Base-by-base conservation (phyloP, 2,113 vertebrate species). In the Pampusana beccarii region DNA sequence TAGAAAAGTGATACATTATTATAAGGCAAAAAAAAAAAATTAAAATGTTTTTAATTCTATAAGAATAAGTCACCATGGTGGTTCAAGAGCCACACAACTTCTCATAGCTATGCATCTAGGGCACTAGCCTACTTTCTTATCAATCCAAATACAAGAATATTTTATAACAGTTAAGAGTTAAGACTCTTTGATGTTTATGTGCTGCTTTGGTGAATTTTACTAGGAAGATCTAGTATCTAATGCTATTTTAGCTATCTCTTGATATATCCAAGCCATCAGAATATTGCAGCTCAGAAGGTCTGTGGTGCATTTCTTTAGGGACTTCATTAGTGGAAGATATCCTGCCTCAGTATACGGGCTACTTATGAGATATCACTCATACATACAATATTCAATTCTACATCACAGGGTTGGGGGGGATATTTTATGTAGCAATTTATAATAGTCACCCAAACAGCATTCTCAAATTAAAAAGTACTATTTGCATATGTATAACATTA, bases 291-390 rank as follows among this genome's bases (percentile, higher is more conserved):
- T 92, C 56, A 46, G 83, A 88, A 94, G 90, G 81, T 94, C 90
- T 86, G 64, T 79, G 65, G 84, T 88, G 57, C 80, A 83, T 96
- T 96, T 93, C 97, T 97, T 95, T 25, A n/a, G 97, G 97, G 97
- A 97, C 96, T 96, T 97, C 95, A 97, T 97, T 97, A 97, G 97
- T 62, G 66, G 64, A 77, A 96, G 80, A 92, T 91, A 89, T 53
- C 86, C 91, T 96, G 95, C 85, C 80, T 94, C 84, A 75, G 80
- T 88, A 44, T 20, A 78, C 2, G 17, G 66, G 77, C 78, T 92
- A 85, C 83, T 93, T 94, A 69, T 93, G 80, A 93, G 89, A 57
- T 93, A 96, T 92, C 93, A 73, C 72, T 93, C 92, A 75, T n/a
- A 57, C 50, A 34, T 14, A 57, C 57, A 54, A 75, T 86, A 80